A percentile compares a stretch with the other conserved stretches of the same genome.
These are phyloP conservation scores for Meriones unguiculatus DNA, from an alignment of 2,113 vertebrate species.

Conservation along the genomic window DNA sequence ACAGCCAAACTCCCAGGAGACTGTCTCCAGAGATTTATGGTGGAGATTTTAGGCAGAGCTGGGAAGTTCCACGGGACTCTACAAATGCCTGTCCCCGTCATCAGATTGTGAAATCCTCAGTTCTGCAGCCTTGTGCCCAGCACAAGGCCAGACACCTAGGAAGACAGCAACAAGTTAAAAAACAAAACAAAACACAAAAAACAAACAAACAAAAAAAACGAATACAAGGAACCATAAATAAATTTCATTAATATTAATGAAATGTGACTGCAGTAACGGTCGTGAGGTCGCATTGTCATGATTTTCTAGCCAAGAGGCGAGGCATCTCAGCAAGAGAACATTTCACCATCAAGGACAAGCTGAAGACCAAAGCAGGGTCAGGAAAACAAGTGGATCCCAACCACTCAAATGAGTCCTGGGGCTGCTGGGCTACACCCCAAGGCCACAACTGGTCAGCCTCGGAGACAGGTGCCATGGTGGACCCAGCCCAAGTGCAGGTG, in stretches of 20 bases:
- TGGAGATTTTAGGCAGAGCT: neutral
- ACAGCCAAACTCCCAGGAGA: neutral
- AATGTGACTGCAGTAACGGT: constrained; percentile 40
- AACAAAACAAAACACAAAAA: no score
- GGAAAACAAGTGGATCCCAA: constrained; percentile 50
- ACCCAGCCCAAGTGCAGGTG: neutral
- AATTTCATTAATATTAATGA: constrained; percentile 30
- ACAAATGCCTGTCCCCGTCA: neutral
- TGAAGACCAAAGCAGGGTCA: constrained; percentile 48
- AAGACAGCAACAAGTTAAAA: no score
- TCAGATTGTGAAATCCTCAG: neutral
- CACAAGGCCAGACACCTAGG: constrained; percentile 8
- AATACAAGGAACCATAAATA: neutral
- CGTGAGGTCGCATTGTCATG: neutral
- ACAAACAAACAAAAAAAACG: neutral
- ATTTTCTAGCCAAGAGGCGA: neutral
- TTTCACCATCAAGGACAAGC: neutral
- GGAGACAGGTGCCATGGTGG: neutral
- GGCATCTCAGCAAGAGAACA: neutral
- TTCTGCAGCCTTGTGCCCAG: neutral
- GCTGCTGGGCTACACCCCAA: neutral
- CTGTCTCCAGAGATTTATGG: no score
- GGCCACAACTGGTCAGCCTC: neutral
- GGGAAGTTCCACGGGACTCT: neutral
- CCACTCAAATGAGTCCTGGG: neutral